Evolutionary conservation across 1,140 invertebrate genomes (phyloP), one percentile per base, ranked within the genome.

Genomic region (Physella acuta): DNA sequence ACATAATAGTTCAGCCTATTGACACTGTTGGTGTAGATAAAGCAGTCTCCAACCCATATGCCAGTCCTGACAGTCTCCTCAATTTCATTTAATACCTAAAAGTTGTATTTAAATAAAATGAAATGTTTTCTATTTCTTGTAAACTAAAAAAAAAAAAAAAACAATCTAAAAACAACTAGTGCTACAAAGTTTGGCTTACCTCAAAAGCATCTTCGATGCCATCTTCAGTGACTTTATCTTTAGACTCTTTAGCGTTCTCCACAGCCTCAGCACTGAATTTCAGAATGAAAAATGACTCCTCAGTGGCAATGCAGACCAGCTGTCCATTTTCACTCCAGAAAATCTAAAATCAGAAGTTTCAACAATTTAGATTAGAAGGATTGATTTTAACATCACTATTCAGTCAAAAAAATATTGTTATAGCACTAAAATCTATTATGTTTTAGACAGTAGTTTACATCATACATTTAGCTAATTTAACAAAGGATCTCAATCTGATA

Each of bases 1-100:
- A 99, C 97, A 84, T 97, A 99, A 81, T 99, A 99, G 85, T 99
- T 99, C 20, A 99, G 91, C 66, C 97, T 89, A 85, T 99, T 99
- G 0, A 98, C 91, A 63, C 92, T 91, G 85, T 99, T 99, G 0
- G 97, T 99, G 85, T 99, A 99, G 71, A 99, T 98, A 83, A 99
- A 99, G 83, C 97, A 99, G 84, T 99, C 97, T 3, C 97, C 97
- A 44, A 99, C 93, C 98, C 98, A 99, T 16, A 98, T 83, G 16
- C 95, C 98, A 2, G 97, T 99, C 81, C 94, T 95, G 0, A 99
- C 96, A 16, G 89, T 88, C 86, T 99, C 98, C 71, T 90, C 92
- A 64, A 97, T 91, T 84, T 97, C 95, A 24, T 90, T 91, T 4
- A 94, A 86, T 63, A 94, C 91, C 90, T 93, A 81, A 3, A 84